Base-by-base conservation (phyloP, 2,113 vertebrate genomes). In the Benitochromis conjunctus region DNA sequence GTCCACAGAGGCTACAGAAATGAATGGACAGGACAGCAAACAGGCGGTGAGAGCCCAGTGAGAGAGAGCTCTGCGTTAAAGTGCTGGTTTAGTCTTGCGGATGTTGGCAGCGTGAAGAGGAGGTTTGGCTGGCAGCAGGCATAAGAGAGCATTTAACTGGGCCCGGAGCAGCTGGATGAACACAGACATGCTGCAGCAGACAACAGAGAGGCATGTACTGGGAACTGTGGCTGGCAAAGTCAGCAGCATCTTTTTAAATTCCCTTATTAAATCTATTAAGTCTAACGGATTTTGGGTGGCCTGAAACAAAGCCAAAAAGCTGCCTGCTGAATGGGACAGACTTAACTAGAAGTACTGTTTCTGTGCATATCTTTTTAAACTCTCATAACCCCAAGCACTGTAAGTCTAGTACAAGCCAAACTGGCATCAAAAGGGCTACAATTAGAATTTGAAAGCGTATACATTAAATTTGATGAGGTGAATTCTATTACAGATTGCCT, bases 11-110 rank as follows among this genome's bases (percentile, higher is more conserved):
- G 86, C 82, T 60, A 66, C 46, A 81, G 79, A 34, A 76, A 48
- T 64, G 79, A 92, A 88, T 87, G 85, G 57, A 48, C 66, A 54
- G 81, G 56, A 88, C 77, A 89, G 91, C 64, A 43, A 84, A 79
- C 86, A 89, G 78, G 83, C 66, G 58, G 79, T 46, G 71, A 82
- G 66, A 71, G 79, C 56, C 56, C 77, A 86, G 82, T 71, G 84
- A 93, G 83, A 87, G 77, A 86, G 86, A 1, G 55, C 85, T 91
- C 87, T 91, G 87, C 93, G 76, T 76, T 89, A 19, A 69, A 81
- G 56, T 8, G 87, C 69, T 6, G 26, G 80, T 36, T 55, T 62
- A 89, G 83, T 18, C 81, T 84, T 57, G 57, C 85, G 86, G 85
- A 86, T 86, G 82, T 89, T 92, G 92, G 90, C 93, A 89, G 86